These are phyloP conservation scores for Myiotriccus ornatus DNA, from an alignment of 2,797 vertebrate species.

Conservation along the genomic window DNA sequence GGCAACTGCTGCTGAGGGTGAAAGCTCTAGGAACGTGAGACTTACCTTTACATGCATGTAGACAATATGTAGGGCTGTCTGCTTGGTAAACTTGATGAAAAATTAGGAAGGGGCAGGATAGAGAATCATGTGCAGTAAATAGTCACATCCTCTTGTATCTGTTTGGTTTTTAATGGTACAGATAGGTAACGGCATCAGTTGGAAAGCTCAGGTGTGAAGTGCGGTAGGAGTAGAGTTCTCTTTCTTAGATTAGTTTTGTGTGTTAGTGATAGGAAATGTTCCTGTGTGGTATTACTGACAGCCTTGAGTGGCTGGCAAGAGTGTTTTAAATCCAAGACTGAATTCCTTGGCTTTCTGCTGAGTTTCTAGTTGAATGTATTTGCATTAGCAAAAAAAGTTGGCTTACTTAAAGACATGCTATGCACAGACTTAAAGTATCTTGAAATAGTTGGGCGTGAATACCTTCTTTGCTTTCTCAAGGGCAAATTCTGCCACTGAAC, in stretches of 20 bases:
- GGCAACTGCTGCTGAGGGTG: not conserved
- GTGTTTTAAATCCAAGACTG: not conserved
- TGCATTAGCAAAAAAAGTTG: not conserved
- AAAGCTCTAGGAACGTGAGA: not conserved
- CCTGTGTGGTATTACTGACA: not conserved
- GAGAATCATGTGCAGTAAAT: not conserved
- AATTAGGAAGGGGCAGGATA: not conserved
- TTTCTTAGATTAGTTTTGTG: not conserved
- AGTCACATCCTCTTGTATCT: not conserved
- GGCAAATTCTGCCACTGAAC: not conserved
- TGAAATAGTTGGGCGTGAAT: not conserved
- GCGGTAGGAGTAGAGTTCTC: not conserved
- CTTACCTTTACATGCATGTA: not conserved
- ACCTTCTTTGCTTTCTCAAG: not conserved
- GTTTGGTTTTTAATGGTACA: not conserved
- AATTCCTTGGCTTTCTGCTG: not conserved
- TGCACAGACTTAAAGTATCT: not conserved
- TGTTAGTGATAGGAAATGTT: not conserved
- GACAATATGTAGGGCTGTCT: not conserved
- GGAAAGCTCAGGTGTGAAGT: not conserved
- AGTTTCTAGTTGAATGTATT: constrained; percentile 13
- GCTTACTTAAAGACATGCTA: not conserved
- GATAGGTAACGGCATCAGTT: not conserved
- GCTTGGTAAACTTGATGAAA: not conserved
- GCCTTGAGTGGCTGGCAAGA: not conserved